Base-by-base conservation (phyloP, 2,113 vertebrate genomes). In the Numenius arquata region DNA sequence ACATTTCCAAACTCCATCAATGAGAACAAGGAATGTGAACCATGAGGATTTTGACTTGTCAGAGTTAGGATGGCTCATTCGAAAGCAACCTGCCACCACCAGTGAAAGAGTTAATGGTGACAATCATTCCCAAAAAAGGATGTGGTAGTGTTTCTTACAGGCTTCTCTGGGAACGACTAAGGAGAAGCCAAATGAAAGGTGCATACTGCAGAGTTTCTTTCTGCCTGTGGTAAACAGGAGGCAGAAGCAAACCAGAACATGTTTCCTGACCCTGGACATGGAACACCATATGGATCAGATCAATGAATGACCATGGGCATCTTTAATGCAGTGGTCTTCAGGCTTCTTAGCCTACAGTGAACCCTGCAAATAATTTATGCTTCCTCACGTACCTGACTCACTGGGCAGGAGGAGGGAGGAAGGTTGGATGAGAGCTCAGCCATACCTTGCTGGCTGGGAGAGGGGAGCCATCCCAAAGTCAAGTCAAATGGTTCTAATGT, bases 401-500 rank as follows among this genome's bases (percentile, higher is more conserved):
- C 36, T 40, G 34, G 11, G 25, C 7, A 85, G 36, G n/a, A 89
- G 47, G 10, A 47, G 4, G 6, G 13, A 75, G 30, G 34, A 56
- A 43, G 16, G 9, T 1, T 56, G 78, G 30, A 20, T 50, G 21
- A 0, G 1, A 70, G 11, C 45, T 85, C 34, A 72, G 43, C 25
- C 2, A 0, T 29, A 23, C 9, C 23, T 47, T 63, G 13, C 40
- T 36, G 21, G 16, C 8, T 47, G 34, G 56, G 40, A 43, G 84
- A 59, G 7, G 10, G 16, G 75, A 72, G 18, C 19, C 25, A 5
- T 22, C 16, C 30, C 23, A 19, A 59, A 36, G 6, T 41, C 23
- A 29, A 65, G 16, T 30, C 7, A 59, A 40, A 18, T 0, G 0
- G 9, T 38, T 93, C 26, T 67, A 38, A 20, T 38, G 9, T 0